phyloP scores from a whole-genome alignment of 1,140 invertebrate genomes.

The Ylistrum balloti region DNA sequence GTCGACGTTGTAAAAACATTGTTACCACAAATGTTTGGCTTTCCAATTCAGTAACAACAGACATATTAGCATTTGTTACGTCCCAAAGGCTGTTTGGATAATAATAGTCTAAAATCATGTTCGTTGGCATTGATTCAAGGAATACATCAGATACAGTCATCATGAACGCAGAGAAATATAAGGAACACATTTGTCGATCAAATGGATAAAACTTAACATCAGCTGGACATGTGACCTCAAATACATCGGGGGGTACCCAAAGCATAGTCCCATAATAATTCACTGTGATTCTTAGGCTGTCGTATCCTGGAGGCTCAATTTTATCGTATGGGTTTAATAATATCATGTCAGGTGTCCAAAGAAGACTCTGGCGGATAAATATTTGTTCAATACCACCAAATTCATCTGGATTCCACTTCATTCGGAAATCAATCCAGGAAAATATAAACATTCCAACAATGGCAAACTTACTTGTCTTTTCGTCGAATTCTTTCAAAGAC shows the following conservation, averaged over 20 bases:
- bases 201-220: slow-evolving; percentile 91
- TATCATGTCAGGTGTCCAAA: slow-evolving; percentile 60
- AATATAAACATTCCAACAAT: slow-evolving; percentile 42
- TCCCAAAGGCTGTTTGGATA: slow-evolving; percentile 58
- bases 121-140: not conserved
- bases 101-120: slow-evolving; percentile 9
- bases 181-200: slow-evolving; percentile 86
- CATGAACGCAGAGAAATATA: slow-evolving; percentile 79
- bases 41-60: not conserved
- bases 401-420: slow-evolving; percentile 37
- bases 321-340: slow-evolving; percentile 51
- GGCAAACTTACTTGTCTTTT: slow-evolving; percentile 42
- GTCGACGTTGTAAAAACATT: slow-evolving; percentile 56
- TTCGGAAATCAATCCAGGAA: slow-evolving; percentile 41
- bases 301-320: slow-evolving; percentile 49
- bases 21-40: slow-evolving; percentile 57
- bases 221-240: slow-evolving; percentile 98
- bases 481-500: slow-evolving; percentile 44
- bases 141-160: slow-evolving; percentile 78
- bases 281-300: slow-evolving; percentile 56
- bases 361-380: not conserved
- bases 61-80: not conserved
- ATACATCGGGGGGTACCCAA: slow-evolving; percentile 98
- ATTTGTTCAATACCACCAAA: not conserved
- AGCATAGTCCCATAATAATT: slow-evolving; percentile 94